Evolutionary conservation across 2,113 vertebrate genomes (phyloP).

Genomic region (Narcine bancroftii): DNA sequence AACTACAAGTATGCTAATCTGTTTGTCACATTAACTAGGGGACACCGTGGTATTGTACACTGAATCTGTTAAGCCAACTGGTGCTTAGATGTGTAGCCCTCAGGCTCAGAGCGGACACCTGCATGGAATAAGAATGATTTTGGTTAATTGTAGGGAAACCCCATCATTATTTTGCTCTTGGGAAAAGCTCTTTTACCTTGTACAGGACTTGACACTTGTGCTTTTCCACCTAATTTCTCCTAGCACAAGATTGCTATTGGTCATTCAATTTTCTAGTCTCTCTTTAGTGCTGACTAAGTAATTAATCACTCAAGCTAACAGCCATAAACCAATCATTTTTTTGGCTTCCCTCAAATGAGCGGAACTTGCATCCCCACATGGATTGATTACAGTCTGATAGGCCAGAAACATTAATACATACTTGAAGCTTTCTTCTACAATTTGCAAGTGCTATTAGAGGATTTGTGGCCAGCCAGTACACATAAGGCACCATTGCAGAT

Average conservation of each 20-base stretch:
- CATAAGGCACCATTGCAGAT: neutral
- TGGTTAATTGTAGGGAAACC: neutral
- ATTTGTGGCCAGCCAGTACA: neutral
- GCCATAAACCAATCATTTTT: neutral
- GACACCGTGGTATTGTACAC: no score
- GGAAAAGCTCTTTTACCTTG: neutral
- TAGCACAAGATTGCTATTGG: neutral
- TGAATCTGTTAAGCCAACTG: no score
- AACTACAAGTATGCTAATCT: neutral
- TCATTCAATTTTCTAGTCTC: neutral
- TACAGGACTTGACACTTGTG: neutral
- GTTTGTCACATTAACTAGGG: neutral
- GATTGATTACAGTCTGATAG: neutral
- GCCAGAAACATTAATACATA: neutral
- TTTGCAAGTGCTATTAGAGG: neutral
- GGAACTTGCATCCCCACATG: neutral
- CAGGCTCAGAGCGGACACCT: neutral
- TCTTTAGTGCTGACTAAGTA: neutral
- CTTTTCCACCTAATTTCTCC: neutral
- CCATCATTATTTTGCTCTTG: neutral
- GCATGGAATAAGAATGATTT: neutral
- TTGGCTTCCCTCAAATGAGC: neutral
- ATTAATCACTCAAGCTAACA: neutral
- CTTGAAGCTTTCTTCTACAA: neutral
- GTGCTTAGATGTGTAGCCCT: neutral